Evolutionary conservation across 2,113 vertebrate species (phyloP).

Genomic region (Calcarius ornatus): DNA sequence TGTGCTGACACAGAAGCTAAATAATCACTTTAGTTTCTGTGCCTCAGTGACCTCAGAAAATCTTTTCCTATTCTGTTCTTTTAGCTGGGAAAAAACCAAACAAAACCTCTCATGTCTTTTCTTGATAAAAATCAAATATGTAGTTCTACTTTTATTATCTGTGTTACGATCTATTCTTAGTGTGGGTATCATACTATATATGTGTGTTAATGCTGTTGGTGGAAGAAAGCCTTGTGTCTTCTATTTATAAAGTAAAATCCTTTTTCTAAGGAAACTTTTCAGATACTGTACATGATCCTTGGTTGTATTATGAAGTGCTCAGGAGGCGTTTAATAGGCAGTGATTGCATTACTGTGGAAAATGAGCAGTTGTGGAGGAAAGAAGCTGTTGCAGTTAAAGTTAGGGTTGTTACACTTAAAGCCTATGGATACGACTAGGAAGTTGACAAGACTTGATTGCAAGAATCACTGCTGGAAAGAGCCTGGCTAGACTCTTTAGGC

Average conservation of each 20-base stretch:
- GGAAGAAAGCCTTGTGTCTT: background rate
- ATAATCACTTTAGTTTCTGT: constrained; percentile 56
- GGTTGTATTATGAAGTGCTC: background rate
- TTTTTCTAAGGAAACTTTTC: background rate
- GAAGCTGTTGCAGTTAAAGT: background rate
- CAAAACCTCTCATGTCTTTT: background rate
- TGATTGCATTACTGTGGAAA: background rate
- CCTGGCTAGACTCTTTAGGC: background rate
- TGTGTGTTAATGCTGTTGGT: background rate
- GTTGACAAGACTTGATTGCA: background rate
- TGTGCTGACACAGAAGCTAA: constrained; percentile 60
- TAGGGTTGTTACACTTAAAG: background rate
- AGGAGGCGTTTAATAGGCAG: background rate
- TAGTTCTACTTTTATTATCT: background rate
- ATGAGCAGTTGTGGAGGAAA: background rate
- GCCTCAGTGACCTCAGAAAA: constrained; percentile 50
- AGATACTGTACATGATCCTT: background rate
- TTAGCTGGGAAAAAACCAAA: background rate
- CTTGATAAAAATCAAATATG: background rate
- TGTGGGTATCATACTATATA: background rate
- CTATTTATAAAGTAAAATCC: background rate
- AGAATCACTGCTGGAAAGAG: background rate
- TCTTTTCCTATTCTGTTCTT: constrained; percentile 18
- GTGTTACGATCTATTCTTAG: background rate
- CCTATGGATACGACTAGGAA: background rate